Percentiles rank a stretch among this genome's conserved stretches.
Conservation (phyloP, 2,797 vertebrate species). For the Tinamus major region DNA sequence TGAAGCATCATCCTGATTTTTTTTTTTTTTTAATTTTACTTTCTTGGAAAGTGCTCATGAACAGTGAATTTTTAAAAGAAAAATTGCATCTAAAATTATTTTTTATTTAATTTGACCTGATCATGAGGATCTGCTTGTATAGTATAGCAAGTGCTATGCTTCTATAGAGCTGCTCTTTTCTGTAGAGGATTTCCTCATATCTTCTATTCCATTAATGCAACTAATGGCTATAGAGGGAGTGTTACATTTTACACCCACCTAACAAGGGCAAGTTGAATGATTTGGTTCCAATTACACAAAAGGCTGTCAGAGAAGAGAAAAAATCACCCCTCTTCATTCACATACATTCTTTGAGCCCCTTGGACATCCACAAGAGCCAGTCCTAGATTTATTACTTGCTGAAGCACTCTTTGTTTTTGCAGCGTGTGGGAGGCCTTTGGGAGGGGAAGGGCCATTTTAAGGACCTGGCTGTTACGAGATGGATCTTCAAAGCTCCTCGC, state of each 20-base stretch:
- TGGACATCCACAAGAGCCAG: not conserved
- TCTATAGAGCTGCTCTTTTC: not conserved
- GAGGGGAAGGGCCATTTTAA: not conserved
- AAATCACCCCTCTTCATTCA: not conserved
- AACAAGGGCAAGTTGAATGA: not conserved
- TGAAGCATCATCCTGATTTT: not conserved
- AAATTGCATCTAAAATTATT: not conserved
- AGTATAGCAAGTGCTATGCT: not conserved
- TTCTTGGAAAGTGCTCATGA: not conserved
- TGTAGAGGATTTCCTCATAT: not conserved
- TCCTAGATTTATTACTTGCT: not conserved
- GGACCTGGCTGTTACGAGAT: not conserved
- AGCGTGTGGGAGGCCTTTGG: accelerated
- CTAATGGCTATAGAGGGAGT: not conserved
- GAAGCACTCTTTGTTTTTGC: not conserved
- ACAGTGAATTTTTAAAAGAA: not conserved
- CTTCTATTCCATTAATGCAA: not conserved
- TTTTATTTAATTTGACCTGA: not conserved
- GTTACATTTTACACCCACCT: not conserved
- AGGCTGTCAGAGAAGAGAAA: not conserved
- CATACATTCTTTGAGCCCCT: not conserved
- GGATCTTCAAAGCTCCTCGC: not conserved
- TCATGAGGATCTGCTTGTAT: not conserved
- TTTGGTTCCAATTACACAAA: not conserved
- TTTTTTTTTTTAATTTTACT: too few species aligned